Percentiles rank a stretch among this genome's conserved stretches.
Evolutionary conservation across 2,888 invertebrate species (phyloP).

Genomic region (Nephrotoma flavescens): DNA sequence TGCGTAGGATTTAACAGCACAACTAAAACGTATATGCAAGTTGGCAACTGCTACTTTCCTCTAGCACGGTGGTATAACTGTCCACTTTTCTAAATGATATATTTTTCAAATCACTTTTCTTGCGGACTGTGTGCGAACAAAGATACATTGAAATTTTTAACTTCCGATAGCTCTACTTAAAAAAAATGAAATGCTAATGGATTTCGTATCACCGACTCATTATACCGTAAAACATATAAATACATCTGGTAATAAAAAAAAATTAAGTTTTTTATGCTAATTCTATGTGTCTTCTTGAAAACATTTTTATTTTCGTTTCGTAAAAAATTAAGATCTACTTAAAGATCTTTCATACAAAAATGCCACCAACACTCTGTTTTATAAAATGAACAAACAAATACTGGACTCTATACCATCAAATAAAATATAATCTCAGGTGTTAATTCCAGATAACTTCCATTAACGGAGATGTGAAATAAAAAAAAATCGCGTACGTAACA

Average conservation of each 20-base stretch:
- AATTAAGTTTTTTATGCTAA: not conserved
- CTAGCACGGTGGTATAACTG: not conserved
- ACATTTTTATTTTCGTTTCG: not conserved
- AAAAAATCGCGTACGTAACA: not conserved
- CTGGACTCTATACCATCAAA: not conserved
- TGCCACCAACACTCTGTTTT: not conserved
- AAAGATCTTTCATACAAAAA: not conserved
- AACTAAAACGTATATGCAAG: not conserved
- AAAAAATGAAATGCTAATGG: not conserved
- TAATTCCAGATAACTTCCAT: not conserved
- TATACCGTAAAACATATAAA: not conserved
- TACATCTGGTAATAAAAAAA: not conserved
- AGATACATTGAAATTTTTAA: not conserved
- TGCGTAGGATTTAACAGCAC: not conserved
- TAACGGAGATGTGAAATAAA: not conserved
- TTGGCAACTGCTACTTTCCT: not conserved
- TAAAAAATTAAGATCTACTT: not conserved
- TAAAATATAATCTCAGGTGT: not conserved
- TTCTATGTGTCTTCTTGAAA: not conserved
- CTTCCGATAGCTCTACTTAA: not conserved
- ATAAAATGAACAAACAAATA: not conserved
- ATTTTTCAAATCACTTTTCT: not conserved
- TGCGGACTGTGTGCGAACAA: not conserved
- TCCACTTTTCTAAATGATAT: not conserved
- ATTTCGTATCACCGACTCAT: not conserved